Percentiles rank a stretch among this genome's conserved stretches.
These are phyloP conservation scores for Emydocephalus ijimae DNA, from an alignment of 2,113 vertebrate genomes.

Conservation along the genomic window DNA sequence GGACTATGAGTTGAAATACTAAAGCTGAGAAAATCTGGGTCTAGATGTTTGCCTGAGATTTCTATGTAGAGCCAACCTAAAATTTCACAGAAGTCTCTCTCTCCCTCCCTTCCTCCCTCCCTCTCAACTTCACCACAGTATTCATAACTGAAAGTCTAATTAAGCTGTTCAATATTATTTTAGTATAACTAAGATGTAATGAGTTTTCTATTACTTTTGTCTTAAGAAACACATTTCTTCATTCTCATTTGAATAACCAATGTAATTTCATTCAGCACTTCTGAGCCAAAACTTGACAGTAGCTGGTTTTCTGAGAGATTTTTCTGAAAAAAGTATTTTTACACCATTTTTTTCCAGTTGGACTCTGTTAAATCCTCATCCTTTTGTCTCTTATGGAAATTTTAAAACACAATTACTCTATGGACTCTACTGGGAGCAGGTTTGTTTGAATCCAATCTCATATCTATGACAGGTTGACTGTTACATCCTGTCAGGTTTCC, in stretches of 20 bases:
- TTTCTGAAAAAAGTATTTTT: background rate
- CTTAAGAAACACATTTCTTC: background rate
- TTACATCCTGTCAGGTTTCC: background rate
- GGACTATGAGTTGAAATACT: background rate
- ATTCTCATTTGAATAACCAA: background rate
- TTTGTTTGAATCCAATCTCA: background rate
- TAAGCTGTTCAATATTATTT: background rate
- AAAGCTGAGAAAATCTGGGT: background rate
- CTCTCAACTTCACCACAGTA: background rate
- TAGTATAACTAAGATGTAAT: background rate
- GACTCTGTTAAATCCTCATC: background rate
- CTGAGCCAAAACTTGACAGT: background rate
- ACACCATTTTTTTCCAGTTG: background rate
- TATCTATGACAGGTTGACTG: background rate
- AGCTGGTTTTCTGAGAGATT: background rate
- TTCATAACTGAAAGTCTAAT: background rate
- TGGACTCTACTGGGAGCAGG: background rate
- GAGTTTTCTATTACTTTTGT: background rate
- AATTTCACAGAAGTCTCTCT: background rate
- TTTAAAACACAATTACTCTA: background rate
- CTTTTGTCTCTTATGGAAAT: background rate
- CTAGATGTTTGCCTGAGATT: background rate
- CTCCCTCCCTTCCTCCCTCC: background rate
- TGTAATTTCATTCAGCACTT: background rate
- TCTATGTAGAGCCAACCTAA: background rate